Conservation (phyloP, 2,113 vertebrate genomes). For the Pelodiscus sinensis region DNA sequence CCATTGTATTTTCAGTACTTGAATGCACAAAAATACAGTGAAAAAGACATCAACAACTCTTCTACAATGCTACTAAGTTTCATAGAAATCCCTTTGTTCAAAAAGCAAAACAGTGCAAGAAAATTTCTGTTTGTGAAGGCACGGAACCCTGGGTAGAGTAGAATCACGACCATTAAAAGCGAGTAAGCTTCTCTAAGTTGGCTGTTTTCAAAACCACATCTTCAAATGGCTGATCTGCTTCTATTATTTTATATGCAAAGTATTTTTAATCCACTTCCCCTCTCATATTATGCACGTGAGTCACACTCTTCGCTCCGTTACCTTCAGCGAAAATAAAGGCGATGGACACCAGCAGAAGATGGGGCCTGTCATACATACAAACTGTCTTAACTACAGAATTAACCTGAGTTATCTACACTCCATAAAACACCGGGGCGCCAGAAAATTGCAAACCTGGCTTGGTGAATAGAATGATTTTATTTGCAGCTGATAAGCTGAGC, state of each 20-base stretch:
- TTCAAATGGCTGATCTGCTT: neutral
- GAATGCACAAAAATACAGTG: neutral
- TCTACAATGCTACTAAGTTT: accelerated
- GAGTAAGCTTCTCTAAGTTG: neutral
- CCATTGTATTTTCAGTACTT: neutral
- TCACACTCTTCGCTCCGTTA: neutral
- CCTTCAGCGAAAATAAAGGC: neutral
- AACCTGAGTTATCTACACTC: neutral
- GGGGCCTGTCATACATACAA: neutral
- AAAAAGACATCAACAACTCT: neutral
- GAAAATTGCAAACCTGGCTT: neutral
- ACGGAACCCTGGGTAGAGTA: constrained; percentile 35
- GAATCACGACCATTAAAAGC: neutral
- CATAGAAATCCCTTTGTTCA: neutral
- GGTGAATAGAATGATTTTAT: neutral
- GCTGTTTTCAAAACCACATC: no score
- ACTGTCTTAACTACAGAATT: neutral
- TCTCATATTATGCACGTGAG: neutral
- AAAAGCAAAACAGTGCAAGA: neutral
- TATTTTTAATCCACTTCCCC: neutral
- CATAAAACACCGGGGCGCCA: neutral
- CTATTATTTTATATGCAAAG: neutral
- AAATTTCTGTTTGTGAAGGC: constrained; percentile 23
- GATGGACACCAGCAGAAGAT: neutral
- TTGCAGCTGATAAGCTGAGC: neutral